Percentiles rank a stretch among this genome's conserved stretches.
These are phyloP conservation scores for Imbricaverruca yamaguchii DNA, from an alignment of 2,888 invertebrate species.

Conservation along the genomic window DNA sequence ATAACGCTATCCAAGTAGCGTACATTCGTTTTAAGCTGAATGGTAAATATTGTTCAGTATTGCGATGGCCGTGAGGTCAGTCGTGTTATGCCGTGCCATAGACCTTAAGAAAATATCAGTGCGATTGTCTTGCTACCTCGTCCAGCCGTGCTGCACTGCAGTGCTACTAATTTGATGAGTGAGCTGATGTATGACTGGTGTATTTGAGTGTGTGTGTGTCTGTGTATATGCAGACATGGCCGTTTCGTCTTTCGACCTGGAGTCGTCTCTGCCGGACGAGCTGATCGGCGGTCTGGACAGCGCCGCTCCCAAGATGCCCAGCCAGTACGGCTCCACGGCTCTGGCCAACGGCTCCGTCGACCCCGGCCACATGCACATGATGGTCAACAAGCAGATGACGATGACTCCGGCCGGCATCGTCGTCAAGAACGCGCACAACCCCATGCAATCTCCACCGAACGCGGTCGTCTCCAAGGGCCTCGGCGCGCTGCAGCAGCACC, in stretches of 20 bases:
- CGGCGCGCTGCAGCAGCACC: not conserved
- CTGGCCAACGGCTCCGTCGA: not conserved
- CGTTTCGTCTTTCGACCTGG: constrained; percentile 18
- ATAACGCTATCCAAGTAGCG: too few relatives aligned
- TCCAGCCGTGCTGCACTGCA: not conserved
- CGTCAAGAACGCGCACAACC: not conserved
- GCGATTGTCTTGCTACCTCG: too few relatives aligned
- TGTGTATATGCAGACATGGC: not conserved
- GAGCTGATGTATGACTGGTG: not conserved
- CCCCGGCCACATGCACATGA: not conserved
- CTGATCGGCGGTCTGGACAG: constrained; percentile 17
- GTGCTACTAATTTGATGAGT: not conserved
- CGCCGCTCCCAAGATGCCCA: not conserved
- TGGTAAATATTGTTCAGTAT: too few relatives aligned
- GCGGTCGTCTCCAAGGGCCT: constrained; percentile 11
- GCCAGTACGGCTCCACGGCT: not conserved
- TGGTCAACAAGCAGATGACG: constrained; percentile 2
- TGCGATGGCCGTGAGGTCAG: too few relatives aligned
- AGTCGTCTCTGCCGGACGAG: constrained; percentile 20
- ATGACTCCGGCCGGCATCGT: not conserved
- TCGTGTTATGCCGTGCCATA: too few relatives aligned
- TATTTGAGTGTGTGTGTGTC: not conserved
- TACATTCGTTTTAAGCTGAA: too few relatives aligned
- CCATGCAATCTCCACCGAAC: not conserved
- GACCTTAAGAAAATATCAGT: too few relatives aligned